Conservation (phyloP, 2,797 vertebrate genomes). For the Eurystomus glaucurus region DNA sequence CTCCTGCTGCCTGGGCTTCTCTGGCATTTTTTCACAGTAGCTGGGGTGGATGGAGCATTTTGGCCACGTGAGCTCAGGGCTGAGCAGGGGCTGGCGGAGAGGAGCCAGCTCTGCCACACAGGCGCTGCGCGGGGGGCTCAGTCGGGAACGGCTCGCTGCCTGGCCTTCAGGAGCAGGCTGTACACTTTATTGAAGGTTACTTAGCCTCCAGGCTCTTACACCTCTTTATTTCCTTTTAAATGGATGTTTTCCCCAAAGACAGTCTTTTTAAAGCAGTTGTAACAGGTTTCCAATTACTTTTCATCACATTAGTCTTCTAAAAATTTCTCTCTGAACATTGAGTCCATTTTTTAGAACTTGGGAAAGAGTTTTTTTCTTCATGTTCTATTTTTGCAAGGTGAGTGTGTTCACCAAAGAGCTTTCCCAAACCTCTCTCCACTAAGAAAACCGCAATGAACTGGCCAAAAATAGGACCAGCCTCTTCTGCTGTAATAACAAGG, state of each 20-base stretch:
- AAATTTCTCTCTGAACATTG: neutral
- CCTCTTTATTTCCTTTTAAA: slow-evolving; percentile 10
- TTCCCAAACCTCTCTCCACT: neutral
- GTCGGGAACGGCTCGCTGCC: fast-evolving
- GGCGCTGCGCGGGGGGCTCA: neutral
- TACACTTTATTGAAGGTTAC: neutral
- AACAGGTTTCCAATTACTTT: slow-evolving; percentile 35
- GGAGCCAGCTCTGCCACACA: fast-evolving
- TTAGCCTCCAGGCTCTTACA: neutral
- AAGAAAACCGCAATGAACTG: neutral
- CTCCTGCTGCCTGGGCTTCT: neutral
- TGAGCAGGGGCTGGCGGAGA: neutral
- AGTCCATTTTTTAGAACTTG: neutral
- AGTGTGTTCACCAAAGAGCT: neutral
- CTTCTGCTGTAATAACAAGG: neutral
- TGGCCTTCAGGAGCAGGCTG: neutral
- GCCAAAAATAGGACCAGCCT: neutral
- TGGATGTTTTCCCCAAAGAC: neutral
- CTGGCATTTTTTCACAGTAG: fast-evolving
- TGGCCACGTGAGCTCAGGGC: neutral
- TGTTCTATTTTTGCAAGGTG: neutral
- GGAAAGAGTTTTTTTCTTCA: neutral
- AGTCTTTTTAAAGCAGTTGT: neutral
- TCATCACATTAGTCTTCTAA: slow-evolving; percentile 23
- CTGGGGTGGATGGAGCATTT: neutral